Evolutionary conservation across 2,888 invertebrate genomes (phyloP).

Genomic region (Latheticus oryzae): DNA sequence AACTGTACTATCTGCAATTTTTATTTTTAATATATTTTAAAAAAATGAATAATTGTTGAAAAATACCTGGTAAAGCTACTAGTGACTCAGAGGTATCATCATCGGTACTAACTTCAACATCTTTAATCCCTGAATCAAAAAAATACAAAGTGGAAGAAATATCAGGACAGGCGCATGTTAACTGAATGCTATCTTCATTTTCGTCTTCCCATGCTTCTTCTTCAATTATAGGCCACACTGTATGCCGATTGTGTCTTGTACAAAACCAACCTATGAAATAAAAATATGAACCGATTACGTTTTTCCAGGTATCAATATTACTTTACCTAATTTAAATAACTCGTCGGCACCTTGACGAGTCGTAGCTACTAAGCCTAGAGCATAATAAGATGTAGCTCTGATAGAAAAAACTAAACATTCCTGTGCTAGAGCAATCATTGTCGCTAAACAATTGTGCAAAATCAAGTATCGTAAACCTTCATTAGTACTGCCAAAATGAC

Average conservation of each 20-base stretch:
- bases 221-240: slow-evolving; percentile 80
- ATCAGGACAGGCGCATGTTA: slow-evolving; percentile 28
- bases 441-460: slow-evolving; percentile 64
- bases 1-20: slow-evolving; percentile 1
- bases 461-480: slow-evolving; percentile 81
- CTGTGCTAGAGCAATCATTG: slow-evolving; percentile 78
- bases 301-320: not conserved
- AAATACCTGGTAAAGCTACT: slow-evolving; percentile 15
- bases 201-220: slow-evolving; percentile 70
- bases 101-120: slow-evolving; percentile 37
- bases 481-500: slow-evolving; percentile 83
- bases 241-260: slow-evolving; percentile 80
- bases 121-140: slow-evolving; percentile 37
- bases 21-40: no score
- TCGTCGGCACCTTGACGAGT: slow-evolving; percentile 86
- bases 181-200: slow-evolving; percentile 44
- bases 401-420: slow-evolving; percentile 87
- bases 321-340: slow-evolving; percentile 75
- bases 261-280: slow-evolving; percentile 76
- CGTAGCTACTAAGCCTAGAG: slow-evolving; percentile 85
- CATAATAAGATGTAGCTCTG: slow-evolving; percentile 89
- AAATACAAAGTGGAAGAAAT: slow-evolving; percentile 24
- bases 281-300: not conserved
- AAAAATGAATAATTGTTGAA: not conserved
- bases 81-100: slow-evolving; percentile 39